Evolutionary conservation across 2,113 vertebrate genomes (phyloP), one percentile per base, ranked within the genome.

Genomic region (Leptobrachium leishanense): DNA sequence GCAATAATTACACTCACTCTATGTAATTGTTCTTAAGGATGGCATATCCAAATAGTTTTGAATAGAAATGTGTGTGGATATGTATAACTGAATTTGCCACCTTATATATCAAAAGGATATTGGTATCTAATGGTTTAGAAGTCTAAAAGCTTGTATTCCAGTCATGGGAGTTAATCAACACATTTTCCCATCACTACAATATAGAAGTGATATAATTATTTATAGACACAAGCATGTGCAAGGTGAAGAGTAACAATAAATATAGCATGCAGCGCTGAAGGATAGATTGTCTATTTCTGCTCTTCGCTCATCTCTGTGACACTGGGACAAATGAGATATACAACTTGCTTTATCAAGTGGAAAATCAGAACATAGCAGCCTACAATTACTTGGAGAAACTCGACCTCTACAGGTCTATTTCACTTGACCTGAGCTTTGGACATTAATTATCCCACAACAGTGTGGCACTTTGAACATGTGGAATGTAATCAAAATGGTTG

Each of bases 381-480:
- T 65, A 2, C 6, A 74, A 74, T 80, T 67, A 44, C 54, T 67
- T 11, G 62, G 10, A 73, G 77, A 43, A 79, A 79, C 62, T 68
- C 5, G 57, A 73, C 77, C 65, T 67, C 50, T 4, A 57, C 40
- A 74, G 63, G 77, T 74, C 71, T 68, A 57, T 74, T 74, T 74
- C 77, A 80, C 77, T 80, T 74, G 77, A 80, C 53, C 77, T 15
- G 53, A 72, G 59, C 63, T 80, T 74, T 74, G 40, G 53, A 73
- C 63, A 80, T 80, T 80, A 71, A 80, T 80, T 80, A 80, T 80
- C 71, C 20, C 20, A 1, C 20, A 31, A 31, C 46, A 55, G 40
- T 4, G 62, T 72, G 69, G 40, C 20, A 79, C 67, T 57, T 67
- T 54, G 70, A 73, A 79, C 76, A 66, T 40, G 63, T 74, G 70